Conservation (phyloP, 2,113 vertebrate genomes). For the Ophiodon elongatus region DNA sequence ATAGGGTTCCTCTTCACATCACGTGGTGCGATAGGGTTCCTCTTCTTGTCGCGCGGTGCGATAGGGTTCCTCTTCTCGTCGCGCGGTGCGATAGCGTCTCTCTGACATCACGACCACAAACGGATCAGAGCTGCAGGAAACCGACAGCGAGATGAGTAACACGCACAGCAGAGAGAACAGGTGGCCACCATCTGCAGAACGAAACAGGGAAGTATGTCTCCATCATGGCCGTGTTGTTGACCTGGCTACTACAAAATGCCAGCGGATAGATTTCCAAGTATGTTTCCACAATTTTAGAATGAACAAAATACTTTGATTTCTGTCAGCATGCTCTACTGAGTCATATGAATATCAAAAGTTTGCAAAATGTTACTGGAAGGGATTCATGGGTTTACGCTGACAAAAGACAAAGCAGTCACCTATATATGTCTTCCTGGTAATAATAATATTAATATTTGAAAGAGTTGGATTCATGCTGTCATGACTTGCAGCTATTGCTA, state of each 20-base stretch:
- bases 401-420: not conserved
- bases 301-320: not conserved
- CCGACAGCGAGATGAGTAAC: not conserved
- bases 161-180: not conserved
- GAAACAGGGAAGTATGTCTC: too few species aligned
- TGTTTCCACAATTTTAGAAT: not conserved
- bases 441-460: too few species aligned
- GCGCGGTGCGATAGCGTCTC: too few species aligned
- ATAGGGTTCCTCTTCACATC: too few species aligned
- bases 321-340: not conserved
- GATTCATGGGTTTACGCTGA: not conserved
- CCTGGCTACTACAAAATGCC: too few species aligned
- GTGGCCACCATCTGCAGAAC: not conserved
- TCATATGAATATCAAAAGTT: not conserved
- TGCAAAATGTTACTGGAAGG: not conserved
- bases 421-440: not conserved
- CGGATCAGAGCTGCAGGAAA: not conserved
- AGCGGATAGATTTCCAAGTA: constrained; percentile 3
- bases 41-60: too few species aligned
- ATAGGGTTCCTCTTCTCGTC: too few species aligned
- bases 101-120: not conserved
- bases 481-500: not conserved
- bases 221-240: too few species aligned
- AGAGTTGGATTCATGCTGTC: not conserved
- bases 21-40: too few species aligned